These are phyloP conservation scores for Lordiphosa clarofinis DNA, from an alignment of 1,140 invertebrate species.

Conservation along the genomic window DNA sequence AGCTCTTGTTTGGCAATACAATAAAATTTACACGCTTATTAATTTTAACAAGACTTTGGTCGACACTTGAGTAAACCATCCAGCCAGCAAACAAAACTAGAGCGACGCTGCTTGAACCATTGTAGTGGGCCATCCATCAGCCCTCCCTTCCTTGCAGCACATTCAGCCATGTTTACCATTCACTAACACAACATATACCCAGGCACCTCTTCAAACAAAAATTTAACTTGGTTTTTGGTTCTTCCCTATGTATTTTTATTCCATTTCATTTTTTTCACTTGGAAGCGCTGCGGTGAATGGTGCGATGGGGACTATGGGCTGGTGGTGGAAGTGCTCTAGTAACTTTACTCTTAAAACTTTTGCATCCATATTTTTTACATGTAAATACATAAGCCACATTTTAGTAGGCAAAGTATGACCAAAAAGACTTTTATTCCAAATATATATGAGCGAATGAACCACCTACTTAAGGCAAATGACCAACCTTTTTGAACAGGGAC, in stretches of 20 bases:
- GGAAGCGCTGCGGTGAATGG: conserved; percentile 8
- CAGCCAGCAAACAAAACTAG: conserved; percentile 14
- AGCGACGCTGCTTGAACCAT: conserved; percentile 6
- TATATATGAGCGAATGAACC: background rate
- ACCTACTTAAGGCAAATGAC: too few relatives aligned
- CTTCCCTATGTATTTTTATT: conserved; percentile 20
- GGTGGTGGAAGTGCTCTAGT: conserved; percentile 24
- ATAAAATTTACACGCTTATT: conserved; percentile 76
- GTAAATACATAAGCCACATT: conserved; percentile 57
- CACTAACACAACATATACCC: conserved; percentile 8
- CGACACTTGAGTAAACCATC: conserved; percentile 58
- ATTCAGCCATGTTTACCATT: conserved; percentile 33
- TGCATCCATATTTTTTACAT: conserved; percentile 6
- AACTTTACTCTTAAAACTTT: conserved; percentile 49
- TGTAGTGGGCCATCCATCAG: too few relatives aligned
- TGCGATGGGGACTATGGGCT: background rate
- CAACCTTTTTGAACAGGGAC: too few relatives aligned
- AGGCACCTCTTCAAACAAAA: conserved; percentile 60
- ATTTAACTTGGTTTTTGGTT: conserved; percentile 44
- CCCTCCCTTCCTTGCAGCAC: too few relatives aligned
- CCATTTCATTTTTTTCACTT: conserved; percentile 17
- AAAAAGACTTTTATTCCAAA: conserved; percentile 44
- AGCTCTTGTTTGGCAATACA: conserved; percentile 51
- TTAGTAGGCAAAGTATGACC: conserved; percentile 65
- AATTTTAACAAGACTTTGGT: conserved; percentile 74